Evolutionary conservation across 2,797 vertebrate genomes (phyloP), one percentile per base, ranked within the genome.

Genomic region (Microchirus variegatus): DNA sequence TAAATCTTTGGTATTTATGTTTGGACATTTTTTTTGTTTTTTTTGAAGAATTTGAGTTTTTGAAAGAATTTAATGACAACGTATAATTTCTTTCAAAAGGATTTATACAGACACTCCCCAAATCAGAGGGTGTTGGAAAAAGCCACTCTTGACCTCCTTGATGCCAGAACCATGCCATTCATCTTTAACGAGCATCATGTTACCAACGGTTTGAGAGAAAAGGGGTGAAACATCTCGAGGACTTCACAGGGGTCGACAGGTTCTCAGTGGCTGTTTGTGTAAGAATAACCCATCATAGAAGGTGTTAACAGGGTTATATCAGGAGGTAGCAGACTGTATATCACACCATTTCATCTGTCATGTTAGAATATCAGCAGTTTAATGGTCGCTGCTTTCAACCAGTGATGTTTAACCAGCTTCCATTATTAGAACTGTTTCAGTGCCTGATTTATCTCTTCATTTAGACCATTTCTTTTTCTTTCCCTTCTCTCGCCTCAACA

Each of bases 371-470:
- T 83, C 77, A 70, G 59, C 65, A 15, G 57, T 85, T 89, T 85
- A 92, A 82, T 65, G 85, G 78, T 36, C 10, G 47, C 82, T 64
- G 81, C 89, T 85, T 76, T 76, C 84, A 44, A 72, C 77, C 81
- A 14, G 75, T 84, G 82, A 87, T 76, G 77, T 91, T 85, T 83
- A 86, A 84, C 79, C 86, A 63, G 78, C 85, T 81, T 83, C 86
- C 81, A 91, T 91, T 89, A 89, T 84, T 71, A 87, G 53, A 77
- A 78, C 80, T 46, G 78, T 87, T 92, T 90, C 87, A 67, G 72
- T 40, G 52, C 72, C 67, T 84, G 84, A 90, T 90, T 90, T 92
- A 91, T 91, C 77, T 88, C 78, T 87, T 91, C 80, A 87, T 82
- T 90, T 80, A 78, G 54, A 84, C 70, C 67, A 50, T 36, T 67